phyloP scores from a whole-genome alignment of 2,888 invertebrate genomes.

The Theretra japonica region DNA sequence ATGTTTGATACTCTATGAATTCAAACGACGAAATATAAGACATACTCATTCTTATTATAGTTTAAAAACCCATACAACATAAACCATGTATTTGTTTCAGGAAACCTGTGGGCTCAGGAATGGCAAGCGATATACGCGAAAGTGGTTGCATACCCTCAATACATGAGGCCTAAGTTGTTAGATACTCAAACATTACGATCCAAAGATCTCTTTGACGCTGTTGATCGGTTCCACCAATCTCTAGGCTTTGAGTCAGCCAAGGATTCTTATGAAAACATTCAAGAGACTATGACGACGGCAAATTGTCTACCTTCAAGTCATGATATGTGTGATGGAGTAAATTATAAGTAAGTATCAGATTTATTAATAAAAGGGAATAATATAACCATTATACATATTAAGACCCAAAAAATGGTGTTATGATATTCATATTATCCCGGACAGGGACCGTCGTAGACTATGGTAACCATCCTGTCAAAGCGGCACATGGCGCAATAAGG shows the following conservation, averaged over 20 bases:
- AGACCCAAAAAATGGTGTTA: too few relatives aligned
- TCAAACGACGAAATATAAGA: neutral
- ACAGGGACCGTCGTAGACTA: too few relatives aligned
- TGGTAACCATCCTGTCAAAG: too few relatives aligned
- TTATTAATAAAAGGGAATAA: neutral
- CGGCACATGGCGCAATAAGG: too few relatives aligned
- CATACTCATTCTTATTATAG: too few relatives aligned
- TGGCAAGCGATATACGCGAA: slow-evolving; percentile 83
- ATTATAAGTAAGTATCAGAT: slow-evolving; percentile 82
- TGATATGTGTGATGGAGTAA: slow-evolving; percentile 87
- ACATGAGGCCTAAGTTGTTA: slow-evolving; percentile 82
- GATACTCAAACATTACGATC: slow-evolving; percentile 68
- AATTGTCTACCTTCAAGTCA: slow-evolving; percentile 89
- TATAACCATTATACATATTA: neutral
- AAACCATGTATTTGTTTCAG: slow-evolving; percentile 59
- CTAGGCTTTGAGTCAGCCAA: slow-evolving; percentile 86
- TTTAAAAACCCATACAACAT: neutral
- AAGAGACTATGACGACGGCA: slow-evolving; percentile 84
- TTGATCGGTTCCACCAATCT: slow-evolving; percentile 86
- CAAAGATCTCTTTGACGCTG: slow-evolving; percentile 82
- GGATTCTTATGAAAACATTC: slow-evolving; percentile 85
- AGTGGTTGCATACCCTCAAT: slow-evolving; percentile 77
- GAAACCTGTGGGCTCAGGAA: slow-evolving; percentile 88
- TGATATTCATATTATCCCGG: too few relatives aligned
- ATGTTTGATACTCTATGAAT: too few relatives aligned